Percentiles rank a stretch among this genome's conserved stretches.
These are phyloP conservation scores for Candoia aspera DNA, from an alignment of 2,113 vertebrate species.

Conservation along the genomic window DNA sequence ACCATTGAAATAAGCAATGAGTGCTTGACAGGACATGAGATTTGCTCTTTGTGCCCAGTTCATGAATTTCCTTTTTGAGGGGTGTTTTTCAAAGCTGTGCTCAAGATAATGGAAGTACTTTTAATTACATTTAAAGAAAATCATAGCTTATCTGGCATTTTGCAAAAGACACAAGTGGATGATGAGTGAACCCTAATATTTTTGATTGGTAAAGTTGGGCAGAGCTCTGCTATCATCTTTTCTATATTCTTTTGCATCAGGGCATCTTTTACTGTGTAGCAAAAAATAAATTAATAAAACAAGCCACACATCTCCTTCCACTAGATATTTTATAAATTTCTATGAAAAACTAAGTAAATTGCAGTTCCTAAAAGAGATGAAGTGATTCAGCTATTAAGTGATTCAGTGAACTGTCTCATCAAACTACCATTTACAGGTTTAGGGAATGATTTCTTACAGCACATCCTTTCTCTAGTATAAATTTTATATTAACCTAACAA, in stretches of 20 bases:
- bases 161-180: background rate
- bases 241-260: background rate
- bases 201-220: background rate
- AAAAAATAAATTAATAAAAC: background rate
- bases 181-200: background rate
- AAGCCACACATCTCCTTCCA: background rate
- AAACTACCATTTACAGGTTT: constrained; percentile 6
- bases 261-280: background rate
- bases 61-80: background rate
- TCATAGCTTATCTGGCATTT: background rate
- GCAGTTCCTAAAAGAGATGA: constrained; percentile 16
- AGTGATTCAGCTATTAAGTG: constrained; percentile 29
- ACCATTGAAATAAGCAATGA: background rate
- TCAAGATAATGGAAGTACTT: background rate
- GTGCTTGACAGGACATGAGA: background rate
- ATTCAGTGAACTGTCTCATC: constrained; percentile 15
- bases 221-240: background rate
- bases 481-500: constrained; percentile 25
- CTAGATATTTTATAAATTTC: constrained; percentile 19
- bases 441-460: background rate
- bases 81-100: background rate
- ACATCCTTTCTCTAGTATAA: background rate
- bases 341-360: constrained; percentile 11
- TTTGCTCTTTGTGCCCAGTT: background rate
- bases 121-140: background rate